Percentiles rank a stretch among this genome's conserved stretches.
Conservation (phyloP, 1,140 invertebrate species). For the Aphis gossypii region DNA sequence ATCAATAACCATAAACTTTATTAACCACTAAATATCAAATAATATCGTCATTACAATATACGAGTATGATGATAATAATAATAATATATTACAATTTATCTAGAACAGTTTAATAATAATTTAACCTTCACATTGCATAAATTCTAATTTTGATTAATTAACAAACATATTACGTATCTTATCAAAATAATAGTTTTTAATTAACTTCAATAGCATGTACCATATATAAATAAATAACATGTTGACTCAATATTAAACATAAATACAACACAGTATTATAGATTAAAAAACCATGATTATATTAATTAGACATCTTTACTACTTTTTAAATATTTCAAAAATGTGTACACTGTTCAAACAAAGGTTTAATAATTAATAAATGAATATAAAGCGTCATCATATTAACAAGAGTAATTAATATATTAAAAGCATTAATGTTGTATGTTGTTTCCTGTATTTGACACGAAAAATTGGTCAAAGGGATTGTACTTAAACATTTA, state of each 20-base stretch:
- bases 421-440: neutral
- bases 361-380: neutral
- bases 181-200: neutral
- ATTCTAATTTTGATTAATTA: neutral
- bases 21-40: constrained; percentile 1
- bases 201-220: neutral
- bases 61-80: neutral
- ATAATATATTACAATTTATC: neutral
- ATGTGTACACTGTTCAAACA: neutral
- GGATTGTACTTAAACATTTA: neutral
- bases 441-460: neutral
- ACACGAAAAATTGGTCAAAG: neutral
- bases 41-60: constrained; percentile 1
- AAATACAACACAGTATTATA: neutral
- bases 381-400: neutral
- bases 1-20: neutral
- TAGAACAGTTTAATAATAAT: neutral
- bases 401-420: neutral
- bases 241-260: neutral
- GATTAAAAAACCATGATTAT: neutral
- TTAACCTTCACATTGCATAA: neutral
- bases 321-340: neutral
- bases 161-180: neutral
- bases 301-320: neutral
- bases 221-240: neutral